phyloP scores from a whole-genome alignment of 2,113 vertebrate genomes.

The Nothobranchius furzeri region DNA sequence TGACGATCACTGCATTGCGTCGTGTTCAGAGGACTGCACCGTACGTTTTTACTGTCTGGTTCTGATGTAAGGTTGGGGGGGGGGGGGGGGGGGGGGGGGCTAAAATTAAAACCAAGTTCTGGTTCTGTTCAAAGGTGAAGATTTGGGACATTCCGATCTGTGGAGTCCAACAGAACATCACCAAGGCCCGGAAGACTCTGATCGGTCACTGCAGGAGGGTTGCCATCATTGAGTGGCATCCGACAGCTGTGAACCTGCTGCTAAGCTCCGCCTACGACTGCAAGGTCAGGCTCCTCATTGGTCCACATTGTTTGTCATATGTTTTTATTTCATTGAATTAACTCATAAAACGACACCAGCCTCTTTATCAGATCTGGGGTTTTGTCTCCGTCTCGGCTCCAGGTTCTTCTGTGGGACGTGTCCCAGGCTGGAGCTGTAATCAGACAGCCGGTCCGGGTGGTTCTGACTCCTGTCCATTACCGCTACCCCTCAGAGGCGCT shows the following conservation, averaged over 20 bases:
- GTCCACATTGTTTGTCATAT: not conserved
- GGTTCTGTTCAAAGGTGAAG: slow-evolving; percentile 82
- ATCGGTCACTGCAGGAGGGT: slow-evolving; percentile 86
- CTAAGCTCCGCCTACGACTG: slow-evolving; percentile 93
- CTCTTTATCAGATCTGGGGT: not conserved
- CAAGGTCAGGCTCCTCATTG: slow-evolving; percentile 77
- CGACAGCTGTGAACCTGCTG: slow-evolving; percentile 87
- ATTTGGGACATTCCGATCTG: slow-evolving; percentile 90
- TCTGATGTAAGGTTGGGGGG: no score
- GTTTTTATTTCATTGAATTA: no score
- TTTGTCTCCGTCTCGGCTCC: not conserved
- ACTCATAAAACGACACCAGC: not conserved
- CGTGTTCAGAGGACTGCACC: slow-evolving; percentile 92
- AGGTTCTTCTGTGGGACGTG: slow-evolving; percentile 74
- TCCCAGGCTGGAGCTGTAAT: slow-evolving; percentile 69
- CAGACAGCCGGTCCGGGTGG: slow-evolving; percentile 78
- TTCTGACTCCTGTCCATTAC: slow-evolving; percentile 70
- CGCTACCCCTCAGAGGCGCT: slow-evolving; percentile 80
- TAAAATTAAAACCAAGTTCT: not conserved
- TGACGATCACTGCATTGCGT: slow-evolving; percentile 90
- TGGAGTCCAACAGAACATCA: slow-evolving; percentile 82
- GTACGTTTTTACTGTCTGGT: slow-evolving; percentile 69
- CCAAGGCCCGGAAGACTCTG: slow-evolving; percentile 83
- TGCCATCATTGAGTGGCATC: slow-evolving; percentile 96
- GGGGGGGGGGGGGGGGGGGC: no score